phyloP scores from a whole-genome alignment of 2,113 vertebrate genomes.

The Thamnophis sirtalis region DNA sequence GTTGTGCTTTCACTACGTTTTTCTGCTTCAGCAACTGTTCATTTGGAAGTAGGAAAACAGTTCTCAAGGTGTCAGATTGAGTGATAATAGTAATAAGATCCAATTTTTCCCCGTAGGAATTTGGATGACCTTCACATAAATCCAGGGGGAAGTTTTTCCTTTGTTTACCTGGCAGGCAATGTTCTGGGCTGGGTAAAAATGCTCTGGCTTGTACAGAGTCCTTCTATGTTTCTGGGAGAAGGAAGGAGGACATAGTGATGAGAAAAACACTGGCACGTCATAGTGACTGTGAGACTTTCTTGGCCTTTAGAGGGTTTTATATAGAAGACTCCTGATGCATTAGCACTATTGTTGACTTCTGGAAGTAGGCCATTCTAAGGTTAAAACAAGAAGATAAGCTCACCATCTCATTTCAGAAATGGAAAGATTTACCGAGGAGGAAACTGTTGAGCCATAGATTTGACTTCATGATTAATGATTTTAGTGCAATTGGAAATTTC shows the following conservation, averaged over 20 bases:
- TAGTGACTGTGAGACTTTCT: not conserved
- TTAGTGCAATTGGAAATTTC: not conserved
- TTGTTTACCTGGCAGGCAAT: not conserved
- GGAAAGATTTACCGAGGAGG: not conserved
- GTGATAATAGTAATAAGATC: not conserved
- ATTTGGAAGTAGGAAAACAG: not conserved
- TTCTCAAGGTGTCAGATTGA: not conserved
- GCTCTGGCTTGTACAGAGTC: not conserved
- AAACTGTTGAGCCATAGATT: not conserved
- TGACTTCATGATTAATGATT: not conserved
- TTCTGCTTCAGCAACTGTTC: not conserved
- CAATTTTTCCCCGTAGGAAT: not conserved
- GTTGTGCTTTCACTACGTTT: not conserved
- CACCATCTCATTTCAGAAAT: not conserved
- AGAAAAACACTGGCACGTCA: not conserved
- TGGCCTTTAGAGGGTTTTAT: not conserved
- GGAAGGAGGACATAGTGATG: not conserved
- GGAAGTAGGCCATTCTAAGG: not conserved
- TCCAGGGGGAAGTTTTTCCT: not conserved
- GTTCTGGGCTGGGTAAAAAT: not conserved
- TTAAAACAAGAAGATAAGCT: not conserved
- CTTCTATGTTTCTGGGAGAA: not conserved
- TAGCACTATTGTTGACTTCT: not conserved
- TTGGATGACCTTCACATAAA: not conserved
- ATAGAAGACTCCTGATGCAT: not conserved